Conservation (phyloP, 2,888 invertebrate genomes). For the Cacoxenus indagator region DNA sequence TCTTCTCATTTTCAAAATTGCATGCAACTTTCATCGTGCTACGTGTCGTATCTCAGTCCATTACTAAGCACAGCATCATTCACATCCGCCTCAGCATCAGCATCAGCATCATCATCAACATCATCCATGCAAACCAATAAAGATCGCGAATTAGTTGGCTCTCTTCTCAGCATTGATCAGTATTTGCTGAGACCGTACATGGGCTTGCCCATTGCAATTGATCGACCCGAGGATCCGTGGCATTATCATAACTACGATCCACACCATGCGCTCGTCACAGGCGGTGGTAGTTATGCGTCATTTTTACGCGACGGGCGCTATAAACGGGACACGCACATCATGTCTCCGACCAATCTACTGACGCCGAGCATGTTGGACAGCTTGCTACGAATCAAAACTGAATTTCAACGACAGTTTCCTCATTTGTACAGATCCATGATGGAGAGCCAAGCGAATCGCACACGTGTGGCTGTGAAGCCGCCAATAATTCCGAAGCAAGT, state of each 20-base stretch:
- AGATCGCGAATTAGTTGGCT: slow-evolving; percentile 40
- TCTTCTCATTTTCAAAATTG: slow-evolving; percentile 44
- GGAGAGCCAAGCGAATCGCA: slow-evolving; percentile 45
- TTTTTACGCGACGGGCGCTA: slow-evolving; percentile 45
- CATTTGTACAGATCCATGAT: slow-evolving; percentile 57
- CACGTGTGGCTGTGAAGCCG: slow-evolving; percentile 50
- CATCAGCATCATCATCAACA: slow-evolving; percentile 25
- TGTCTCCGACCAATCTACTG: slow-evolving; percentile 41
- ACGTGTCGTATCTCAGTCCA: slow-evolving; percentile 1
- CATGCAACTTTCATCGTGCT: slow-evolving; percentile 20
- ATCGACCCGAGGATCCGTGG: slow-evolving; percentile 63
- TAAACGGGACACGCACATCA: slow-evolving; percentile 49
- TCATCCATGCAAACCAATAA: slow-evolving; percentile 12
- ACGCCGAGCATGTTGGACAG: slow-evolving; percentile 59
- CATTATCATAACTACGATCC: slow-evolving; percentile 49
- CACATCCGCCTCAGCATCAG: slow-evolving; percentile 17
- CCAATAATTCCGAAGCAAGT: slow-evolving; percentile 47
- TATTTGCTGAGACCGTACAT: slow-evolving; percentile 59
- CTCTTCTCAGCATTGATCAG: slow-evolving; percentile 40
- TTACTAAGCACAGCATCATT: slow-evolving; percentile 17
- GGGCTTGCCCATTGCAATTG: slow-evolving; percentile 52
- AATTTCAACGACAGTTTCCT: slow-evolving; percentile 58
- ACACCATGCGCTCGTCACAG: slow-evolving; percentile 50
- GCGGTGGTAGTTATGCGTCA: slow-evolving; percentile 59
- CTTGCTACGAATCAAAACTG: slow-evolving; percentile 52